These are phyloP conservation scores for Cricetomys ansorgei DNA, from an alignment of 2,113 vertebrate genomes.

Conservation along the genomic window DNA sequence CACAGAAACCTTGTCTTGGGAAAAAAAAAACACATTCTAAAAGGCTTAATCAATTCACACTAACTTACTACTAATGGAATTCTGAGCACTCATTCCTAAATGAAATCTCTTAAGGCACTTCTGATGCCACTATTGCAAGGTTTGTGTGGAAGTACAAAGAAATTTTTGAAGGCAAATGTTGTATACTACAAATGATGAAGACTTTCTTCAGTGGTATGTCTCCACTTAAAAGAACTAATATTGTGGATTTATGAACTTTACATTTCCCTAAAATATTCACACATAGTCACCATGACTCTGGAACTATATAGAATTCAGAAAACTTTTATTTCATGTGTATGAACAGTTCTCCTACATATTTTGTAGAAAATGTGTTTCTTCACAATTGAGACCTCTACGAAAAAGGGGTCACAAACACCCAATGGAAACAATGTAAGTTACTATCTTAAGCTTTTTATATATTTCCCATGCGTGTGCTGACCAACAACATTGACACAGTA, in stretches of 20 bases:
- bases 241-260: slow-evolving; percentile 19
- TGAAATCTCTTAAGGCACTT: not conserved
- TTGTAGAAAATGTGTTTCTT: slow-evolving; percentile 50
- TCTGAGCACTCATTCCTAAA: not conserved
- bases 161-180: slow-evolving; percentile 12
- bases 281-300: slow-evolving; percentile 17
- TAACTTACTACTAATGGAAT: not conserved
- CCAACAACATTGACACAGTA: not conserved
- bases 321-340: slow-evolving; percentile 35
- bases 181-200: not conserved
- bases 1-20: too few species aligned
- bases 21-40: too few species aligned
- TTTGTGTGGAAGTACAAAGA: not conserved
- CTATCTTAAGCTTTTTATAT: not conserved
- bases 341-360: slow-evolving; percentile 2
- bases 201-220: slow-evolving; percentile 50
- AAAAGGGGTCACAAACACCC: slow-evolving; percentile 14
- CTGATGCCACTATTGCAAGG: not conserved
- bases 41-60: not conserved
- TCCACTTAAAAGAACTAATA: slow-evolving; percentile 27
- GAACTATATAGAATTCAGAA: slow-evolving; percentile 5
- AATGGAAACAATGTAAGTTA: not conserved
- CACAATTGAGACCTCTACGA: not conserved
- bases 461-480: not conserved
- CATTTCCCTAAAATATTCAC: not conserved